Evolutionary conservation across 2,113 vertebrate genomes (phyloP), one percentile per base, ranked within the genome.

Genomic region (Salvator merianae): DNA sequence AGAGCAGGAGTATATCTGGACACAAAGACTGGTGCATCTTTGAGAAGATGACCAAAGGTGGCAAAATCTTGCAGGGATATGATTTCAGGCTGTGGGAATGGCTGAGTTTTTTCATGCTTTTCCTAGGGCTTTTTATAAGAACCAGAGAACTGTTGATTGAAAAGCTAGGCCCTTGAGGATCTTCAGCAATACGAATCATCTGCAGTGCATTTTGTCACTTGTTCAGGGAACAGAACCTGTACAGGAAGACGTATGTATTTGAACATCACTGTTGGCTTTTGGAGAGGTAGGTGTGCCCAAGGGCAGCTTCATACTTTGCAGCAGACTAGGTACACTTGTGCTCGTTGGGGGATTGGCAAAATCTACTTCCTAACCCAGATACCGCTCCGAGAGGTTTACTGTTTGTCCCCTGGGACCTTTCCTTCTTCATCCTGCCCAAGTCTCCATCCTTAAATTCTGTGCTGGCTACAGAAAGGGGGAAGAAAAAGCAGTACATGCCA

Each of bases 171-270:
- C 38, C 32, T 18, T 74, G 83, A 79, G 84, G 86, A 73, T 63
- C 53, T 73, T 89, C 28, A 77, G n/a, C 79, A 79, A 86, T 14
- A 59, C 69, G 63, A 16, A 14, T 32, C 86, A 36, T 76, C 55
- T 59, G 79, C n/a, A 3, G 70, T 20, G 70, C 14, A 71, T 30
- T 7, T 32, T 50, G 10, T 38, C 86, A 7, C 0, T 2, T 66
- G 1, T 12, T 50, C 73, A 5, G 26, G 2, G 2, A 1, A 24
- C 7, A 78, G 86, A 77, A 30, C 82, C 76, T 83, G 16, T 10
- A 4, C 5, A 4, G 59, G 62, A 43, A 20, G 8, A 9, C 4
- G 40, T 32, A 32, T 75, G 34, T 10, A 24, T 80, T 81, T 16
- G 28, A 30, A 43, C 12, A 68, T 47, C 34, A 28, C 28, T 43